Evolutionary conservation across 2,797 vertebrate genomes (phyloP).

Genomic region (Anableps anableps): DNA sequence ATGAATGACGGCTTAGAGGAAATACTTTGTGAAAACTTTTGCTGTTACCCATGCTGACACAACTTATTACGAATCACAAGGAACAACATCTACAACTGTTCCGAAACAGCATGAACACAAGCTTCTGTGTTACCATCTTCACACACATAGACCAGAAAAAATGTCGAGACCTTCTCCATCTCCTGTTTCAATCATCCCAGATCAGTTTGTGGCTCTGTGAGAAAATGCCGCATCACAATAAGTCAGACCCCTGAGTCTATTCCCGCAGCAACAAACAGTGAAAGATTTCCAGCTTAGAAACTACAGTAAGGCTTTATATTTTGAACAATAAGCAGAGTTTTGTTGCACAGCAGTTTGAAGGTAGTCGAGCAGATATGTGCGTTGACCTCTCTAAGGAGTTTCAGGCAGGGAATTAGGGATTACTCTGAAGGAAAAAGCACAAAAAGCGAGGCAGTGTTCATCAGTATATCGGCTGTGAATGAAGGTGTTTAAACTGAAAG

Average conservation of each 20-base stretch:
- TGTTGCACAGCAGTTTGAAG: constrained; percentile 39
- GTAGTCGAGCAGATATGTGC: constrained; percentile 26
- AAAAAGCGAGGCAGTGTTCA: constrained; percentile 21
- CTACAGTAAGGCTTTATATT: constrained; percentile 38
- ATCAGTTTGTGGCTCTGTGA: constrained; percentile 37
- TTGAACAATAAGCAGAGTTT: constrained; percentile 39
- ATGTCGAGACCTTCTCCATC: not conserved
- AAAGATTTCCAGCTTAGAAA: constrained; percentile 42
- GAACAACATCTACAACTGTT: constrained; percentile 18
- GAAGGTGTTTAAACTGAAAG: not conserved
- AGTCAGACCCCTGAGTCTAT: not conserved
- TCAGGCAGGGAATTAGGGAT: constrained; percentile 31
- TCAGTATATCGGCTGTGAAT: constrained; percentile 9
- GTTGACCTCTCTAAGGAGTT: constrained; percentile 43
- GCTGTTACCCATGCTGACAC: not conserved
- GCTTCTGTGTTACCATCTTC: not conserved
- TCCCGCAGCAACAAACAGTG: not conserved
- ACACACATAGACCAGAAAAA: not conserved
- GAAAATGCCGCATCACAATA: constrained; percentile 21
- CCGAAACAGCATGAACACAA: not conserved
- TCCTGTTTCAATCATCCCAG: constrained; percentile 52
- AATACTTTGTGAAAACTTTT: not conserved
- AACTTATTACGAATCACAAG: constrained; percentile 3
- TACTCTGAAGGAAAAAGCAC: constrained; percentile 18
- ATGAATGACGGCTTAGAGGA: not conserved